A percentile compares a stretch with the other conserved stretches of the same genome.
phyloP scores from a whole-genome alignment of 2,797 vertebrate genomes.

The Poecilia picta region DNA sequence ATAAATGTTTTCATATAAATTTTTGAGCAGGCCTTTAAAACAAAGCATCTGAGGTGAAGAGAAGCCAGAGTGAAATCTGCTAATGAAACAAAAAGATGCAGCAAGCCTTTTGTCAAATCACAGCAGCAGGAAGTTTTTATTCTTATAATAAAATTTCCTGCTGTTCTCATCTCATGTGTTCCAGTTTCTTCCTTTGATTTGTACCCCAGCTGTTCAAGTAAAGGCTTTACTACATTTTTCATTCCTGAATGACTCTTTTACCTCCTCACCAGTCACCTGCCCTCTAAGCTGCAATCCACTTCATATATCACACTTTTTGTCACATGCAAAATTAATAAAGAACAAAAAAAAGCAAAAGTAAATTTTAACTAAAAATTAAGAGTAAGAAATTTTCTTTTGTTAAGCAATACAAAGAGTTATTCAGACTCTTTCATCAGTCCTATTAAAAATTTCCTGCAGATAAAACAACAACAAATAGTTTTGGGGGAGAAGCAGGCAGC shows the following conservation, averaged over 20 bases:
- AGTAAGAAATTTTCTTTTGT: neutral
- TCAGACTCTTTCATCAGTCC: neutral
- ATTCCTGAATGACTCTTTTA: neutral
- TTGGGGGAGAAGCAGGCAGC: slow-evolving; percentile 9
- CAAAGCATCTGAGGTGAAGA: neutral
- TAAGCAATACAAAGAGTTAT: neutral
- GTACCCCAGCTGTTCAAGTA: neutral
- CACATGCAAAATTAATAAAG: neutral
- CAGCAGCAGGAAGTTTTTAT: neutral
- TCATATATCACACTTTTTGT: neutral
- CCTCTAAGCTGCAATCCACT: neutral
- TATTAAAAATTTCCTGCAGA: neutral
- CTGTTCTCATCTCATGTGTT: neutral
- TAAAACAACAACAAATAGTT: neutral
- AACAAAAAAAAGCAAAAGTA: neutral
- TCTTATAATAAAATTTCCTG: neutral
- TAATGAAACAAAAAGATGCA: slow-evolving; percentile 2
- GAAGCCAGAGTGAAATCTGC: neutral
- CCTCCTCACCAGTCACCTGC: neutral
- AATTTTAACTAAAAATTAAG: neutral
- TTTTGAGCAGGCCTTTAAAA: neutral
- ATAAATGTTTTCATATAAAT: neutral
- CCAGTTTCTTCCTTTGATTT: neutral
- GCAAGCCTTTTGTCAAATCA: neutral
- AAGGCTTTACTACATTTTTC: neutral